Evolutionary conservation across 2,888 invertebrate species (phyloP), one percentile per base, ranked within the genome.

Genomic region (Pandemis cinnamomeana): DNA sequence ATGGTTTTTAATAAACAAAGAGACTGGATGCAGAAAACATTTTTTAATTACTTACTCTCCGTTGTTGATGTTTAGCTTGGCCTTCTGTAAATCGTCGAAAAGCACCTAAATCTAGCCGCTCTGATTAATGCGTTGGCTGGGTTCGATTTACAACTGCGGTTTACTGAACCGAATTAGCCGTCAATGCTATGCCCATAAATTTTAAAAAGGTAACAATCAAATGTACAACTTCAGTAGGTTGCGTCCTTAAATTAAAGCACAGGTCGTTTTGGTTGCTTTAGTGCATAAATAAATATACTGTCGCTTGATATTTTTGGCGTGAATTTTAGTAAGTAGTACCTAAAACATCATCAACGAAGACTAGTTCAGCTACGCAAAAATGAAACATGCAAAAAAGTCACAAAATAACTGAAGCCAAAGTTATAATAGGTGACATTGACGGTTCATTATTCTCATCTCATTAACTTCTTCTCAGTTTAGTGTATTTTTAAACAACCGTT

Each of bases 161-260:
- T 77, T 70, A 66, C 76, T 73, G 63, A 70, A 63, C 58, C 60
- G 71, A 72, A 75, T 76, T 78, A 75, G 71, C 77, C 75, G 72
- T 71, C 76, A 73, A 78, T 75, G 75, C 69, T 66, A 69, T 44
- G 71, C 62, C 73, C 78, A 72, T 77, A 77, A 78, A 77, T 77
- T 77, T 62, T 53, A 67, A 55, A 75, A 75, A 77, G 73, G 72
- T 80, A 77, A 75, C 76, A 77, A 76, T 75, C 76, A 79, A 78
- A 79, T 79, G 41, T 71, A 61, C 53, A 42, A 48, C 27, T 36
- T 44, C 55, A 41, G n/a, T 20, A 20, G 15, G 58, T 20, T 20
- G 27, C 11, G 20, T 58, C 5, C 11, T 11, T 11, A 58, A 58
- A 58, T 58, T 55, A 53, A 0, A n/a, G 7, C 1, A 51, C 13